Evolutionary conservation across 2,113 vertebrate species (phyloP), one percentile per base, ranked within the genome.

Genomic region (Corythornis madagascariensis): DNA sequence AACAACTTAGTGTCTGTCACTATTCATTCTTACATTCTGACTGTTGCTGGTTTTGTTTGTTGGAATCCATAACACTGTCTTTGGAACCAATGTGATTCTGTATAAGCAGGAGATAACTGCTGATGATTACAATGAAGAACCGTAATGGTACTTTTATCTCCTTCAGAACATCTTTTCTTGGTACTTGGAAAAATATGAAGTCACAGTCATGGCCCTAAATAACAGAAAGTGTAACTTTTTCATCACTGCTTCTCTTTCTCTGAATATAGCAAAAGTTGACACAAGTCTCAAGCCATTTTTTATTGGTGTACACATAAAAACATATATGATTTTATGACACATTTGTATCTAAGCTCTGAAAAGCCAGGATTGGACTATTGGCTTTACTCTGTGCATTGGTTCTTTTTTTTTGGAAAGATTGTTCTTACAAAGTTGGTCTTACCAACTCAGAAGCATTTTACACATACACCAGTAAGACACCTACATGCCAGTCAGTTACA

Each of bases 221-320:
- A 48, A 56, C 16, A 43, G 1, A 47, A 60, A 24, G 40, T 14
- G 8, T 53, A 35, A 12, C 10, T 35, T 87, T 75, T 67, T 11
- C 26, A 14, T 3, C 0, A 35, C 40, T 53, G 9, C 10, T 86
- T 89, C 13, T 3, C n/a, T 65, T 86, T 47, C 21, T 69, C 21
- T 71, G 26, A 21, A 2, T 43, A 81, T 11, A 74, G 43, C 22
- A 40, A 29, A 83, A 35, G 31, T 7, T 0, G 0, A 31, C 13
- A 5, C 38, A 47, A 90, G 19, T 6, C 22, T 81, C 11, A 59
- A 61, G 35, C 6, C 4, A 9, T 50, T 43, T 52, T 67, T 82
- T 88, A 19, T 4, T 55, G 25, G 4, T 70, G 15, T 60, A 25
- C 4, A 3, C 55, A 18, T 28, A 55, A 48, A 64, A 59, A 21